A percentile compares a stretch with the other conserved stretches of the same genome.
These are phyloP conservation scores for Copidosoma aretas DNA, from an alignment of 2,888 invertebrate genomes.

Conservation along the genomic window DNA sequence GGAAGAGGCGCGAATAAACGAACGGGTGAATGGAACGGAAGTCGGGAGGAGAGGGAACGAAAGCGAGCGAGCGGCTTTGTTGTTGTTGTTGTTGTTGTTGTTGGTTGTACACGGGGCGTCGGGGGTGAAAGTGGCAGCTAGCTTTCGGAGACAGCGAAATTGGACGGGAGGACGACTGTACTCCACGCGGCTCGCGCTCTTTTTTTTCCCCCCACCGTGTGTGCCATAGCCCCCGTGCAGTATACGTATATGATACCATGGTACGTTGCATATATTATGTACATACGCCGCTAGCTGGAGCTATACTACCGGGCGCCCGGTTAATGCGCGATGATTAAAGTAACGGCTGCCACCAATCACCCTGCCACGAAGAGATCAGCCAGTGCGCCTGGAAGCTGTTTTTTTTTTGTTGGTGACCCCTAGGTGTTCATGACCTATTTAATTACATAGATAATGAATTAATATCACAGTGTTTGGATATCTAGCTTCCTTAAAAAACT, in stretches of 20 bases:
- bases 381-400: slow-evolving; percentile 16
- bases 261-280: too few species aligned
- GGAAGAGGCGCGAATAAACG: slow-evolving; percentile 45
- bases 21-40: slow-evolving; percentile 51
- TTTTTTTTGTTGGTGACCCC: too few species aligned
- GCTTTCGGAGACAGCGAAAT: slow-evolving; percentile 53
- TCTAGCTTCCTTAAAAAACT: too few species aligned
- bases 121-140: not conserved
- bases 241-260: too few species aligned
- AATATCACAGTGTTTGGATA: too few species aligned
- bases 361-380: slow-evolving; percentile 55
- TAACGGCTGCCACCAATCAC: slow-evolving; percentile 62
- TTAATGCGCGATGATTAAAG: slow-evolving; percentile 63
- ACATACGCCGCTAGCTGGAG: too few species aligned
- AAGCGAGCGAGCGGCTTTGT: too few species aligned
- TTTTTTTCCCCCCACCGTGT: slow-evolving; percentile 14
- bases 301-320: slow-evolving; percentile 45
- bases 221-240: too few species aligned
- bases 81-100: too few species aligned
- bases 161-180: too few species aligned
- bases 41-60: slow-evolving; percentile 36
- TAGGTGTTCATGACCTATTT: too few species aligned
- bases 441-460: too few species aligned
- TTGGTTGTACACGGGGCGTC: not conserved
- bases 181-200: slow-evolving; percentile 43